phyloP scores from a whole-genome alignment of 2,888 invertebrate genomes.

The Thysanoteuthis rhombus region DNA sequence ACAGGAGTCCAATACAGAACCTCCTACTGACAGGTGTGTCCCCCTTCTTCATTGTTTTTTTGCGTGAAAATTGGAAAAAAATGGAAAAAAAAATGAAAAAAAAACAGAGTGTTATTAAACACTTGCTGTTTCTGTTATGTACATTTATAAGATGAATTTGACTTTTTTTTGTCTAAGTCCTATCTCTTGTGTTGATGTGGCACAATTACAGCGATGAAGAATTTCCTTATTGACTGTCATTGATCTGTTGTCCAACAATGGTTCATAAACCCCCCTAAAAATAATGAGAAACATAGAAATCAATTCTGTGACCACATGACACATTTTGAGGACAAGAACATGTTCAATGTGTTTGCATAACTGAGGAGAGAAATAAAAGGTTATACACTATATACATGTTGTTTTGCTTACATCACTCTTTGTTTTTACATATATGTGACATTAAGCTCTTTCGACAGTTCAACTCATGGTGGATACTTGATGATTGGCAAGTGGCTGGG shows the following conservation, averaged over 20 bases:
- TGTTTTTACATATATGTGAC: background rate
- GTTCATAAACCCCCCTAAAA: background rate
- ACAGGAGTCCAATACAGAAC: background rate
- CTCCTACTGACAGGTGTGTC: constrained; percentile 12
- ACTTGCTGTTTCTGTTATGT: background rate
- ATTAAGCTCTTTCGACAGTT: background rate
- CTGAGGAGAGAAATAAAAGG: constrained; percentile 12
- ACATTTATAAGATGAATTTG: constrained; percentile 12
- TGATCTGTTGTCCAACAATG: background rate
- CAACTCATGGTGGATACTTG: background rate
- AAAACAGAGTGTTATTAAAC: background rate
- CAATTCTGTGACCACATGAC: background rate
- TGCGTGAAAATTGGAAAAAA: constrained; percentile 12
- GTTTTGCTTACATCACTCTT: background rate
- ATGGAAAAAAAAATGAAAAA: background rate
- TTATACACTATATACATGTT: background rate
- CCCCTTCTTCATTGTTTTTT: background rate
- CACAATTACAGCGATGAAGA: background rate
- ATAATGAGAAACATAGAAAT: constrained; percentile 12
- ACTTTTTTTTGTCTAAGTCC: constrained; percentile 12
- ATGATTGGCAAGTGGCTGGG: background rate
- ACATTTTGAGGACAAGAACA: constrained; percentile 12
- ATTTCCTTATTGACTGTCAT: background rate
- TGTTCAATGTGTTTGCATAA: constrained; percentile 12
- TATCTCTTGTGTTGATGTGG: background rate